Base-by-base conservation (phyloP, 1,140 invertebrate genomes). In the Eriosoma lanigerum region DNA sequence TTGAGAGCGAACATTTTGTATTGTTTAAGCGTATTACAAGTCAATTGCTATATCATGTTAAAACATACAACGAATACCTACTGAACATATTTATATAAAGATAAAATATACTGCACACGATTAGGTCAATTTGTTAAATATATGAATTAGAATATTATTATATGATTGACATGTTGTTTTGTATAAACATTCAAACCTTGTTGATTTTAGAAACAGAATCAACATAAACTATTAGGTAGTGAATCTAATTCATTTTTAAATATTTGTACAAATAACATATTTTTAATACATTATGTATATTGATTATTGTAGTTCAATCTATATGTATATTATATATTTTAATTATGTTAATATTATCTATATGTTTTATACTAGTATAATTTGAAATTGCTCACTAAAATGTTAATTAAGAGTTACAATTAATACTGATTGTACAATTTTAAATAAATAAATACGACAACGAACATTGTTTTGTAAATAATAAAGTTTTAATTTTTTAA, bases 321-420 rank as follows among this genome's bases (percentile, higher is more conserved):
- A 50, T 26, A 50, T 19, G 8, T 50, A 50, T 10, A 29, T 68
- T 4, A 68, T 46, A 8, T 50, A 26, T 60, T 48, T 48, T 1
- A 21, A 50, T 26, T 29, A 26, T 50, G 24, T 70, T 50, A 70
- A 70, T 50, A 50, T 70, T 70, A 70, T 70, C 50, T 70, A 24
- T 50, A 26, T 70, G 68, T 70, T 70, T 29, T 70, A 50, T 50
- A 24, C 19, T 19, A 50, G 68, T 70, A 72, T 72, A 52, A 29
- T 72, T 72, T 72, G 26, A 72, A 32, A 72, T 72, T 72, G 68
- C 68, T 72, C 68, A 72, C 48, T 52, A 50, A 10, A 72, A 66
- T 72, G 29, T 52, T 72, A 29, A 50, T 32, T 68, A 48, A 68
- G n/a, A 66, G 1, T 66, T 4, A 44, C 12, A 21, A 66, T 46